Conservation (phyloP, 30 jellyfish, hydroid and myxozoan genomes). For the Mastigias papua region DNA sequence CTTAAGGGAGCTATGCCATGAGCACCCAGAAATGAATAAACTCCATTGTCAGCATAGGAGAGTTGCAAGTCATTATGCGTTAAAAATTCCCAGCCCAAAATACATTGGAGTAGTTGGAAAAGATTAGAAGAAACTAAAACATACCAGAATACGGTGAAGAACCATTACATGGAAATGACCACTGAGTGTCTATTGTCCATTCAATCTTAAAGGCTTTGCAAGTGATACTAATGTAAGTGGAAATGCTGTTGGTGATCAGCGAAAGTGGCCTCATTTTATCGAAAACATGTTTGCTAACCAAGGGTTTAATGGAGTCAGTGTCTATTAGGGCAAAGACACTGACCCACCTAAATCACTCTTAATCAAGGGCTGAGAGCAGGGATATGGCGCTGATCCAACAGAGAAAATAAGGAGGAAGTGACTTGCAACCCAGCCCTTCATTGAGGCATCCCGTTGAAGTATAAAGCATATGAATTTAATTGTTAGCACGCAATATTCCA, state of each 20-base stretch:
- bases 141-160: neutral
- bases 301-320: constrained; percentile 62
- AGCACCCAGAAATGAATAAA: neutral
- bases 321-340: constrained; percentile 39
- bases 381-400: constrained; percentile 4
- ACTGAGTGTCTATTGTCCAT: constrained; percentile 22
- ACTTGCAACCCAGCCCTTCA: constrained; percentile 61
- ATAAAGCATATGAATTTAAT: constrained; percentile 25
- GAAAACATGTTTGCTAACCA: constrained; percentile 20
- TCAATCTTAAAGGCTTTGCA: constrained; percentile 20
- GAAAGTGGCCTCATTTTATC: neutral
- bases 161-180: too few species aligned
- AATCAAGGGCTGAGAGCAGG: constrained; percentile 30
- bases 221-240: constrained; percentile 27
- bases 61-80: too few species aligned
- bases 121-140: too few species aligned
- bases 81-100: too few species aligned
- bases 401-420: constrained; percentile 30
- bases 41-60: neutral
- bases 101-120: too few species aligned
- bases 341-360: constrained; percentile 9
- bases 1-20: neutral
- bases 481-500: constrained; percentile 5
- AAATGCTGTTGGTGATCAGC: neutral
- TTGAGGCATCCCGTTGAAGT: too few species aligned